Percentiles rank a stretch among this genome's conserved stretches.
These are phyloP conservation scores for Blastobasis lacticolella DNA, from an alignment of 2,888 invertebrate genomes.

Conservation along the genomic window DNA sequence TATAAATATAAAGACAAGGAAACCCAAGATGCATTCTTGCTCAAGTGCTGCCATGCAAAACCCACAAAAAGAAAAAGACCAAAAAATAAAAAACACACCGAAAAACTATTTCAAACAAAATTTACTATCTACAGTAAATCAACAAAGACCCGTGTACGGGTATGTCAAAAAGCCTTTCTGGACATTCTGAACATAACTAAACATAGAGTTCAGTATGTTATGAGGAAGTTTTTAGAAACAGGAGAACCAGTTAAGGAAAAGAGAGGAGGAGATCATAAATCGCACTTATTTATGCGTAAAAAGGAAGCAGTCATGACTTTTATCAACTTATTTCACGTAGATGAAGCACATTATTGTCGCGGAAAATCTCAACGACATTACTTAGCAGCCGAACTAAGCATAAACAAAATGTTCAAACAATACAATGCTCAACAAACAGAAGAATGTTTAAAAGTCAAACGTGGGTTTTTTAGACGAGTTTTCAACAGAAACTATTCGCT, in stretches of 20 bases:
- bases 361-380: constrained; percentile 11
- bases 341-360: constrained; percentile 20
- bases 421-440: too few species aligned
- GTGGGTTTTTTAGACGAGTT: constrained; percentile 10
- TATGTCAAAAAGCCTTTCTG: background rate
- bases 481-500: constrained; percentile 12
- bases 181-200: constrained; percentile 7
- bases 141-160: background rate
- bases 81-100: background rate
- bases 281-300: constrained; percentile 8
- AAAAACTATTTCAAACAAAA: background rate
- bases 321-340: constrained; percentile 14
- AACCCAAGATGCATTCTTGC: background rate
- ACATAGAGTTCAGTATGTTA: constrained; percentile 5
- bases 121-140: background rate
- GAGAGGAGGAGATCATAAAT: constrained; percentile 13
- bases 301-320: constrained; percentile 14
- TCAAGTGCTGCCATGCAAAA: background rate
- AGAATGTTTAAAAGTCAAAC: constrained; percentile 11
- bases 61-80: background rate
- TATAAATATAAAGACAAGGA: constrained; percentile 3
- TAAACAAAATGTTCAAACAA: constrained; percentile 16
- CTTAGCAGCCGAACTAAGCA: constrained; percentile 12
- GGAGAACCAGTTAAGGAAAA: constrained; percentile 10
- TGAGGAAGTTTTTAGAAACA: constrained; percentile 5